phyloP scores from a whole-genome alignment of 2,797 vertebrate genomes.

The Siniperca scherzeri region DNA sequence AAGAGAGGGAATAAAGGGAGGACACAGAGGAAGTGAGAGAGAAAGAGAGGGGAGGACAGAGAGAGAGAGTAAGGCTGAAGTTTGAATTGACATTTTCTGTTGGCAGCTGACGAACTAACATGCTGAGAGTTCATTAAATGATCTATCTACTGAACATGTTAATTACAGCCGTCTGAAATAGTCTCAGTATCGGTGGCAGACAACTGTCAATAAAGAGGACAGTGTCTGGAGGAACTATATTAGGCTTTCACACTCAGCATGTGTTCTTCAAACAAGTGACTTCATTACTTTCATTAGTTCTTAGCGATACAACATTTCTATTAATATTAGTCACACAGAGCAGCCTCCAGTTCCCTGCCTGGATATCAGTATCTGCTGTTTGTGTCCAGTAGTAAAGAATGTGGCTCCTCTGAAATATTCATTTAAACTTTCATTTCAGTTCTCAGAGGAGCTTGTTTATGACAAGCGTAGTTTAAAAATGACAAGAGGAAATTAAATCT shows the following conservation, averaged over 20 bases:
- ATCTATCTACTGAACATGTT: constrained; percentile 75
- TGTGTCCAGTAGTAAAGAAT: constrained; percentile 52
- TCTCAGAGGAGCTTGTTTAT: constrained; percentile 47
- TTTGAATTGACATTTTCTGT: constrained; percentile 64
- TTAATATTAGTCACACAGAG: constrained; percentile 46
- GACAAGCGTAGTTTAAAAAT: constrained; percentile 46
- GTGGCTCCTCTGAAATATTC: constrained; percentile 46
- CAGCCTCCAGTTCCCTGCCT: constrained; percentile 19
- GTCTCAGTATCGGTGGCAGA: constrained; percentile 43
- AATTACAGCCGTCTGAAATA: constrained; percentile 72
- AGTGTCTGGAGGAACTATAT: constrained; percentile 51
- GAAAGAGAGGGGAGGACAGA: background rate
- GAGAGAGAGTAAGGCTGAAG: constrained; percentile 16
- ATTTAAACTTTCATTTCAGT: constrained; percentile 40
- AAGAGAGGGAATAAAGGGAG: constrained; percentile 1
- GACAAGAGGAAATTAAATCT: constrained; percentile 63
- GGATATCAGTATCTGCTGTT: constrained; percentile 28
- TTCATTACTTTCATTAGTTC: constrained; percentile 64
- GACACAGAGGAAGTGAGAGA: background rate
- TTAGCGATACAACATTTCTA: constrained; percentile 34
- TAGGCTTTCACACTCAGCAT: constrained; percentile 41
- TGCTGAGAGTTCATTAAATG: constrained; percentile 77
- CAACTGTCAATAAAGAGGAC: constrained; percentile 55
- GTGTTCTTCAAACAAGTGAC: constrained; percentile 55
- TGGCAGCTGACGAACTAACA: constrained; percentile 56